Evolutionary conservation across 2,113 vertebrate genomes (phyloP).

Genomic region (Nothoprocta pentlandii): DNA sequence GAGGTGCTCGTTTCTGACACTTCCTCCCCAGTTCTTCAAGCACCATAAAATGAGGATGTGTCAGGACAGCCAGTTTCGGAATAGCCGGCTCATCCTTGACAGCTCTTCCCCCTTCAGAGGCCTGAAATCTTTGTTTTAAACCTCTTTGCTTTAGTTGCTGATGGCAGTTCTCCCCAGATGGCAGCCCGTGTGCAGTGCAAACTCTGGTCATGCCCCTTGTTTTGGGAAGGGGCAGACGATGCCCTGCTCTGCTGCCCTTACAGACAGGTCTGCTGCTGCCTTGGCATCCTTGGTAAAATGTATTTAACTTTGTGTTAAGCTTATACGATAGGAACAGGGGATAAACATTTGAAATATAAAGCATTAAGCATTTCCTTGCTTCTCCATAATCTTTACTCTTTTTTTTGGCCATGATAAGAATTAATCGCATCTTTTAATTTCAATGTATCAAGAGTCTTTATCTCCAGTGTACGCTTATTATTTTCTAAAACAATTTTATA

Average conservation of each 20-base stretch:
- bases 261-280: not conserved
- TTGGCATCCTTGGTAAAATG: not conserved
- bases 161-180: not conserved
- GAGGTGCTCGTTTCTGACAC: not conserved
- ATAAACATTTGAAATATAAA: not conserved
- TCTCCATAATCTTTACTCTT: not conserved
- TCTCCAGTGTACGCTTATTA: not conserved
- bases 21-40: fast-evolving
- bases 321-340: not conserved
- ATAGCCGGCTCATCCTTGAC: not conserved
- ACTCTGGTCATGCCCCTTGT: not conserved
- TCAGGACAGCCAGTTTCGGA: not conserved
- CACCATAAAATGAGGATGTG: not conserved
- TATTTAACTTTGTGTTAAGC: not conserved
- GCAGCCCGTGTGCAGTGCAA: not conserved
- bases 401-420: not conserved
- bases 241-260: fast-evolving
- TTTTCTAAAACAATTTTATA: not conserved
- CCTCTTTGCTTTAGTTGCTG: not conserved
- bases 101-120: not conserved
- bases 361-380: not conserved
- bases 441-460: not conserved
- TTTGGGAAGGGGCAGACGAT: fast-evolving
- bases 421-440: not conserved
- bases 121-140: not conserved